These are phyloP conservation scores for Subacronicta megacephala DNA, from an alignment of 2,888 invertebrate species.

Conservation along the genomic window DNA sequence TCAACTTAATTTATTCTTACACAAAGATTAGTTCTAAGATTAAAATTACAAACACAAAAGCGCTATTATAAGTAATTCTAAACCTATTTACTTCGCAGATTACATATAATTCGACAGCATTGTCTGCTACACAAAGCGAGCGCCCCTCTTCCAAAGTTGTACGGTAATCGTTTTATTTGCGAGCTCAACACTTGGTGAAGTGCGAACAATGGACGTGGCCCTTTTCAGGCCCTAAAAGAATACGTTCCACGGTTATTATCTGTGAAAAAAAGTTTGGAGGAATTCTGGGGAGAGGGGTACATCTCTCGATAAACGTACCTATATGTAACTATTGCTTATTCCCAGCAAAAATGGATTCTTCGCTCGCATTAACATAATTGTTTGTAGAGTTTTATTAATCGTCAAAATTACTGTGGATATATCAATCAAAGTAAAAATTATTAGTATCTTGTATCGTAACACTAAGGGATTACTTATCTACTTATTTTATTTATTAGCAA, in stretches of 20 bases:
- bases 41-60: slow-evolving; percentile 36
- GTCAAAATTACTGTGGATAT: no score
- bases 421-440: no score
- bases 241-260: slow-evolving; percentile 48
- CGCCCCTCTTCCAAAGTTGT: slow-evolving; percentile 41
- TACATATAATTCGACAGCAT: slow-evolving; percentile 43
- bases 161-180: slow-evolving; percentile 53
- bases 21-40: slow-evolving; percentile 8
- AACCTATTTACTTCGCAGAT: slow-evolving; percentile 45
- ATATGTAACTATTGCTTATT: background rate
- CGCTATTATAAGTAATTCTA: slow-evolving; percentile 37
- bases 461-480: no score
- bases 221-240: slow-evolving; percentile 48
- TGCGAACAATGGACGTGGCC: slow-evolving; percentile 46
- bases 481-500: no score
- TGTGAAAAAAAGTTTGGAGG: slow-evolving; percentile 35
- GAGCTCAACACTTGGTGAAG: slow-evolving; percentile 39
- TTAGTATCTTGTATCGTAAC: no score
- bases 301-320: slow-evolving; percentile 3
- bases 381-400: no score
- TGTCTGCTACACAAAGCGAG: slow-evolving; percentile 41
- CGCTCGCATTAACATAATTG: no score
- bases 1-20: background rate
- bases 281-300: slow-evolving; percentile 15
- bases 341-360: no score